Evolutionary conservation across 2,113 vertebrate genomes (phyloP).

Genomic region (Nothocercus nigrocapillus): DNA sequence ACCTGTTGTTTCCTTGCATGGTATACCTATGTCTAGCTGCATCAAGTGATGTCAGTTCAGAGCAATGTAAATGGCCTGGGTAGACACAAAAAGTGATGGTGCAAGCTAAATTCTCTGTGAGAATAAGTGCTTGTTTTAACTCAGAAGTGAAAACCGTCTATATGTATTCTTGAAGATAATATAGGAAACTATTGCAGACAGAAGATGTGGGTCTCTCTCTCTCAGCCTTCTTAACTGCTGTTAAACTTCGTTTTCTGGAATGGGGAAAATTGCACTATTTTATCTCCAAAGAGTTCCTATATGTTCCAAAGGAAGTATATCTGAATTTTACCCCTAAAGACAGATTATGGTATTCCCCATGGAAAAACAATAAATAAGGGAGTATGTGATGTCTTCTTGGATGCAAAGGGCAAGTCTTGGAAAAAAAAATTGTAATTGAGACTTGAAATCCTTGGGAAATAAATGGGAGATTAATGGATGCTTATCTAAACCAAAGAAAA

Average conservation of each 20-base stretch:
- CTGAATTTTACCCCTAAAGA: neutral
- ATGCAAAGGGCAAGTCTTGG: neutral
- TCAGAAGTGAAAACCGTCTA: neutral
- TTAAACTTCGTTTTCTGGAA: neutral
- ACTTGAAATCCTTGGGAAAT: neutral
- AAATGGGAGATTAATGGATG: neutral
- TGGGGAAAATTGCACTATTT: neutral
- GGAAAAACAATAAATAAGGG: neutral
- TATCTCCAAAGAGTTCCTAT: neutral
- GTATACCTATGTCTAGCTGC: neutral
- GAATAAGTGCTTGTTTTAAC: neutral
- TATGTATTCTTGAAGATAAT: neutral
- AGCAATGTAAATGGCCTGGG: neutral
- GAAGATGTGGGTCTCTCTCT: neutral
- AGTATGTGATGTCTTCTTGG: neutral
- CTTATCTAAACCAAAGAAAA: neutral
- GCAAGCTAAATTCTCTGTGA: neutral
- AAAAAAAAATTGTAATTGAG: neutral
- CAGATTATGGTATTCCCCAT: neutral
- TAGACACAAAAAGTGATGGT: neutral
- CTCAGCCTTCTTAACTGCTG: neutral
- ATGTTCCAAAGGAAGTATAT: neutral
- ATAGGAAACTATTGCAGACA: neutral
- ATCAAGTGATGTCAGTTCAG: neutral
- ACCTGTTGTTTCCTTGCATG: rapidly evolving